A percentile compares a stretch with the other conserved stretches of the same genome.
Evolutionary conservation across 2,113 vertebrate genomes (phyloP).

Genomic region (Clarias gariepinus): DNA sequence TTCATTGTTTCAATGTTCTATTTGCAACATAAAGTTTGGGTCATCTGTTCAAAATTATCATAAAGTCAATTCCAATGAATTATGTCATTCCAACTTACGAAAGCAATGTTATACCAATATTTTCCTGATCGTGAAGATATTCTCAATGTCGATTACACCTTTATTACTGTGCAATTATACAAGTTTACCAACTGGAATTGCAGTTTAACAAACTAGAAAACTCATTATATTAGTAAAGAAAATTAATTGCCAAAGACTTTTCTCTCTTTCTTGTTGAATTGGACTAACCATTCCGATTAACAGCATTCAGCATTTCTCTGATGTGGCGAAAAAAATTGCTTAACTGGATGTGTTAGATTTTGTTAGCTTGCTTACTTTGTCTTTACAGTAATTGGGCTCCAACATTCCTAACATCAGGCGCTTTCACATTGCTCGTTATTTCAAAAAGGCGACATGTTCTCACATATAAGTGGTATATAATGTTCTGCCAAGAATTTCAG

Average conservation of each 20-base stretch:
- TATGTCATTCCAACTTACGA: too few species aligned
- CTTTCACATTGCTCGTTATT: background rate
- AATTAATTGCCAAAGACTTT: background rate
- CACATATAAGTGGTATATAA: background rate
- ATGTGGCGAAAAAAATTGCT: background rate
- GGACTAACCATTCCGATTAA: background rate
- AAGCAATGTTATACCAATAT: too few species aligned
- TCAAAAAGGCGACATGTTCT: background rate
- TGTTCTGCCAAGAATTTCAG: background rate
- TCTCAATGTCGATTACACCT: too few species aligned
- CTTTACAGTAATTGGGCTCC: background rate
- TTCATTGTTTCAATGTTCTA: too few species aligned
- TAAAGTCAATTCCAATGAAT: too few species aligned
- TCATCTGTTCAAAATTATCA: too few species aligned
- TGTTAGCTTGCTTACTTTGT: background rate
- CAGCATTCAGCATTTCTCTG: background rate
- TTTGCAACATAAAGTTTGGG: too few species aligned
- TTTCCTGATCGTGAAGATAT: too few species aligned
- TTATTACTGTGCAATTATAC: too few species aligned
- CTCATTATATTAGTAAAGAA: background rate
- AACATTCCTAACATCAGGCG: background rate
- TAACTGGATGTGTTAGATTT: background rate
- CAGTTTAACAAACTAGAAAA: background rate
- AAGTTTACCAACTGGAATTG: background rate
- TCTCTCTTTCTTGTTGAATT: background rate